Conservation (phyloP, 2,797 vertebrate genomes). For the Platyrinchus mystaceus region DNA sequence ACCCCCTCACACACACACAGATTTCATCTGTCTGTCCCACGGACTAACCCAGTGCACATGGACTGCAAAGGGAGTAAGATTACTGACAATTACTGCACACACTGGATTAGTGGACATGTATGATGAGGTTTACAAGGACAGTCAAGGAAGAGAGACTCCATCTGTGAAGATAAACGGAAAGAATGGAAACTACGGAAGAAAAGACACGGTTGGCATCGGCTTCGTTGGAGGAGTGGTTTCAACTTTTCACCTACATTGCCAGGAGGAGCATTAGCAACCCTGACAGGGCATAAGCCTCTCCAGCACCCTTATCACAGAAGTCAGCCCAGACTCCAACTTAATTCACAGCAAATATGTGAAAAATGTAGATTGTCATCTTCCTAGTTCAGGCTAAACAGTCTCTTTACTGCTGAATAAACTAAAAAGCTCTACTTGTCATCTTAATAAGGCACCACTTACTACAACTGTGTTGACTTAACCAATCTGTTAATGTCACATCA, state of each 20-base stretch:
- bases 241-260: background rate
- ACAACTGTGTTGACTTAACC: slow-evolving; percentile 42
- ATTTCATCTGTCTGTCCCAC: background rate
- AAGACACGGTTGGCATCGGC: background rate
- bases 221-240: background rate
- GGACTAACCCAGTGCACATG: slow-evolving; percentile 4
- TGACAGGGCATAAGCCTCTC: background rate
- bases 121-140: slow-evolving; percentile 55
- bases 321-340: background rate
- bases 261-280: background rate
- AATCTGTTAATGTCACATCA: slow-evolving; percentile 40
- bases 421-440: slow-evolving; percentile 29
- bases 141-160: slow-evolving; percentile 48
- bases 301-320: background rate
- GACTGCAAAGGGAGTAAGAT: slow-evolving; percentile 28
- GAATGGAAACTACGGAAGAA: slow-evolving; percentile 51
- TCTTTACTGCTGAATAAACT: slow-evolving; percentile 12
- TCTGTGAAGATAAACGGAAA: slow-evolving; percentile 54
- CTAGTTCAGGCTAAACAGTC: background rate
- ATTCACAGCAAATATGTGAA: background rate
- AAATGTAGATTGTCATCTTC: background rate
- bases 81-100: slow-evolving; percentile 22
- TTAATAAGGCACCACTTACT: slow-evolving; percentile 40
- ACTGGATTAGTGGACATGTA: slow-evolving; percentile 58
- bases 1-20: background rate